Percentiles rank a stretch among this genome's conserved stretches.
These are phyloP conservation scores for Thecophora atra DNA, from an alignment of 2,888 invertebrate genomes.

Conservation along the genomic window DNA sequence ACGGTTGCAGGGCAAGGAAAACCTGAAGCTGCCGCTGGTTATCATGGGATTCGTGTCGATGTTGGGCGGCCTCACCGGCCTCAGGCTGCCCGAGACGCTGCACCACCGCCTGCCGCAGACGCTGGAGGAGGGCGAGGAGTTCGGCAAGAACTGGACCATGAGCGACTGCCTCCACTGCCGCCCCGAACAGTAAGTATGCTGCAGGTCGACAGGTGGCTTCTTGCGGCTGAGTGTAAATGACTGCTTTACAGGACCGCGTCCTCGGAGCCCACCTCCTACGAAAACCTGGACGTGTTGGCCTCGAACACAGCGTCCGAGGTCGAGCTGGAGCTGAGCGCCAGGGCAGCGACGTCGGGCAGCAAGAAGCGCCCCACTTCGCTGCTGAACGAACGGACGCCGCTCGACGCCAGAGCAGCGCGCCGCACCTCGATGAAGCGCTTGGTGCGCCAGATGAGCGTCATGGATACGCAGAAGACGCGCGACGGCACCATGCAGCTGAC, in stretches of 20 bases:
- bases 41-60: slow-evolving; percentile 86
- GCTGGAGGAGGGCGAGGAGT: slow-evolving; percentile 86
- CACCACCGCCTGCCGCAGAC: slow-evolving; percentile 86
- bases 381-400: slow-evolving; percentile 67
- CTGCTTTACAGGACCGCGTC: slow-evolving; percentile 68
- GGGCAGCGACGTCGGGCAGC: slow-evolving; percentile 48
- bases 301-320: slow-evolving; percentile 58
- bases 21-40: slow-evolving; percentile 81
- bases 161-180: slow-evolving; percentile 79
- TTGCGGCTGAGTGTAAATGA: background rate
- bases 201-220: background rate
- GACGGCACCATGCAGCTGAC: slow-evolving; percentile 86
- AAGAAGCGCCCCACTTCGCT: slow-evolving; percentile 45
- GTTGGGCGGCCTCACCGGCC: slow-evolving; percentile 80
- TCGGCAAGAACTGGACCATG: slow-evolving; percentile 83
- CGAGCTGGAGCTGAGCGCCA: slow-evolving; percentile 55
- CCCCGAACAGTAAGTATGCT: slow-evolving; percentile 73
- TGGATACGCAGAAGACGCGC: slow-evolving; percentile 83
- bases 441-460: slow-evolving; percentile 79
- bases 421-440: slow-evolving; percentile 75
- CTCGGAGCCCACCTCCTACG: slow-evolving; percentile 73
- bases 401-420: slow-evolving; percentile 56
- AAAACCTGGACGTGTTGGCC: slow-evolving; percentile 75
- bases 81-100: slow-evolving; percentile 85
- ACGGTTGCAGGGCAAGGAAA: slow-evolving; percentile 78